phyloP scores from a whole-genome alignment of 1,140 invertebrate species.

The Anadara kagoshimensis region DNA sequence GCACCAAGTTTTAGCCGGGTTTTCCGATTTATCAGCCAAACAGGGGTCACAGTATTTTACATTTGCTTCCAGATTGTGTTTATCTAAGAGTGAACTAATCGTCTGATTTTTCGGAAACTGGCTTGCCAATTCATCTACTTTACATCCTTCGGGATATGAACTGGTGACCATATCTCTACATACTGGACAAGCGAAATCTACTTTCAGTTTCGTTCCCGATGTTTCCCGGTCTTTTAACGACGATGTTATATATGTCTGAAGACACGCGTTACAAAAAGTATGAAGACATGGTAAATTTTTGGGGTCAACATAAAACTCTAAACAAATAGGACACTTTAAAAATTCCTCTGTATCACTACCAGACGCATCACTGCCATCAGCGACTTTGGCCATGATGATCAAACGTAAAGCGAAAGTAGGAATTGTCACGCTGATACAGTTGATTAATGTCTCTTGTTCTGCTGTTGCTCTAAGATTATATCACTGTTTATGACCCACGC shows the following conservation, averaged over 20 bases:
- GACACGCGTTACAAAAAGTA: conserved; percentile 25
- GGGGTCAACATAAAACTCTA: conserved; percentile 1
- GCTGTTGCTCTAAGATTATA: too few species aligned
- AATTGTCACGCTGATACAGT: too few species aligned
- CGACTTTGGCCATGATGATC: background rate
- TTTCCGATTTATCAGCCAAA: conserved; percentile 15
- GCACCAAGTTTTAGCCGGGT: conserved; percentile 13
- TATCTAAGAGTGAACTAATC: background rate
- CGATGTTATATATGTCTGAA: conserved; percentile 12
- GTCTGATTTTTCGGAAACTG: conserved; percentile 1
- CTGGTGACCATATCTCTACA: conserved; percentile 22
- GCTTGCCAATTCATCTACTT: conserved; percentile 7
- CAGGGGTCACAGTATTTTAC: conserved; percentile 25
- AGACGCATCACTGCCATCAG: background rate
- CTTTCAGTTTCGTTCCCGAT: background rate
- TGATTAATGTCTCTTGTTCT: too few species aligned
- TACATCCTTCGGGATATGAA: conserved; percentile 2
- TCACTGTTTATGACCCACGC: too few species aligned
- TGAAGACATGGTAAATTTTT: conserved; percentile 28
- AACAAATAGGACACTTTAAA: background rate
- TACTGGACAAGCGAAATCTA: conserved; percentile 16
- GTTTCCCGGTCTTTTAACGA: background rate
- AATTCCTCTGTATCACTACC: conserved; percentile 1
- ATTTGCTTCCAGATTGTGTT: conserved; percentile 16
- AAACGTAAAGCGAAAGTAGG: too few species aligned